Evolutionary conservation across 1,140 invertebrate genomes (phyloP).

Genomic region (Mactra quadrangularis): DNA sequence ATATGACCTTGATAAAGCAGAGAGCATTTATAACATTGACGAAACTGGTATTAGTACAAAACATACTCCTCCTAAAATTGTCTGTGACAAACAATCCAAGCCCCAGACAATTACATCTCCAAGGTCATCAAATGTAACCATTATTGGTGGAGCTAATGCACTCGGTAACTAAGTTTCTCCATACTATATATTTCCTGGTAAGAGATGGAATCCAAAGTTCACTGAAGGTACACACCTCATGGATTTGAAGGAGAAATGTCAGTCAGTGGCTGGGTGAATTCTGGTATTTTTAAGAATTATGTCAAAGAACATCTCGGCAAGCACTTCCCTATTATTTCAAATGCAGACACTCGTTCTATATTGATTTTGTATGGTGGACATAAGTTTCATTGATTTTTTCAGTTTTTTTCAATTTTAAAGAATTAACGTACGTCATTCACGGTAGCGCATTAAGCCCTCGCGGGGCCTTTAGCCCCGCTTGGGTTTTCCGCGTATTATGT

Average conservation of each 20-base stretch:
- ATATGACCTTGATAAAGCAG: slow-evolving; percentile 66
- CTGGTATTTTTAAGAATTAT: background rate
- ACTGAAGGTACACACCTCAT: slow-evolving; percentile 81
- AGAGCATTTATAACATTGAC: slow-evolving; percentile 82
- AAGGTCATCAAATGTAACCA: slow-evolving; percentile 47
- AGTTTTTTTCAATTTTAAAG: too few species aligned
- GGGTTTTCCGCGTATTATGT: too few species aligned
- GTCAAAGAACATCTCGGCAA: background rate
- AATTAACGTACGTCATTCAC: too few species aligned
- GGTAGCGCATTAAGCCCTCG: too few species aligned
- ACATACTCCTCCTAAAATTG: background rate
- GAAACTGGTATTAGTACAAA: slow-evolving; percentile 81
- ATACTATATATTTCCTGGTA: slow-evolving; percentile 58
- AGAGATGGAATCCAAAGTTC: slow-evolving; percentile 74
- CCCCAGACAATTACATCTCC: background rate
- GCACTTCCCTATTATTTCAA: background rate
- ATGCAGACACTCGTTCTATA: too few species aligned
- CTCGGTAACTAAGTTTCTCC: background rate
- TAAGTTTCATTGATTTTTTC: too few species aligned
- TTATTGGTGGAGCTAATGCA: slow-evolving; percentile 66
- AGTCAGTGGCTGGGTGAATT: slow-evolving; percentile 8
- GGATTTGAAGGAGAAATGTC: slow-evolving; percentile 10
- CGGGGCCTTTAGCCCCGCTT: too few species aligned
- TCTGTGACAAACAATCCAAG: background rate
- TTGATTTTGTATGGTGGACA: too few species aligned